Base-by-base conservation (phyloP, 1,140 invertebrate species). In the Reticulitermes speratus region DNA sequence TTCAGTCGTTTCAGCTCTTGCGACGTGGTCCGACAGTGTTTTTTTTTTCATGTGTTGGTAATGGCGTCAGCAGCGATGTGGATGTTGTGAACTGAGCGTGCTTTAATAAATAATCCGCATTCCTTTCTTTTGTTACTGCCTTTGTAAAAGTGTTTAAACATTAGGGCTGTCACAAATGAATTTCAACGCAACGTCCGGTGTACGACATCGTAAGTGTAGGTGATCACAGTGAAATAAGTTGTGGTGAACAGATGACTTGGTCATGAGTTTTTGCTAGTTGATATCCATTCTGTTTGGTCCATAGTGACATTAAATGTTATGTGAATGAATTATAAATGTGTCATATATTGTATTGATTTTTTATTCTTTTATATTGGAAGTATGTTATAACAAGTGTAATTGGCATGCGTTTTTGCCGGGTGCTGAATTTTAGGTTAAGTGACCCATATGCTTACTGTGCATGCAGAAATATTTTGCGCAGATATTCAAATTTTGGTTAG, bases 181-280 rank as follows among this genome's bases (percentile, higher is more conserved):
- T 87, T 86, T 84, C 19, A 87, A 87, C 59, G 87, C 85, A 45
- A 59, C 84, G 12, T 69, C 75, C n/a, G 87, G 84, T 52, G 87
- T 86, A 82, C 86, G 87, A 86, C 86, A 86, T 87, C 87, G 87
- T 87, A 87, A 87, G 87, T 87, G 87, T 87, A 87, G 44, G 87
- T 87, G 82, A 81, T 87, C 86, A 86, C 87, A 86, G 83, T 81
- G 45, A 86, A 86, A 86, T 86, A 82, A 55, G 44, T 45, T 86
- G 86, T 86, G 85, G 87, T 87, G 87, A 87, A 86, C 23, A 30
- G 52, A 55, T 75, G 65, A 75, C 8, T 75, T n/a, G 12, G n/a
- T 30, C 65, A 75, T 75, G 25, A 75, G 65, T 75, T 38, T 38
- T 75, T 75, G 65, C 65, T 75, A 75, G n/a, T 75, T n/a, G 65